Conservation (phyloP, 2,888 invertebrate species). For the Cordylochernes scorpioides region DNA sequence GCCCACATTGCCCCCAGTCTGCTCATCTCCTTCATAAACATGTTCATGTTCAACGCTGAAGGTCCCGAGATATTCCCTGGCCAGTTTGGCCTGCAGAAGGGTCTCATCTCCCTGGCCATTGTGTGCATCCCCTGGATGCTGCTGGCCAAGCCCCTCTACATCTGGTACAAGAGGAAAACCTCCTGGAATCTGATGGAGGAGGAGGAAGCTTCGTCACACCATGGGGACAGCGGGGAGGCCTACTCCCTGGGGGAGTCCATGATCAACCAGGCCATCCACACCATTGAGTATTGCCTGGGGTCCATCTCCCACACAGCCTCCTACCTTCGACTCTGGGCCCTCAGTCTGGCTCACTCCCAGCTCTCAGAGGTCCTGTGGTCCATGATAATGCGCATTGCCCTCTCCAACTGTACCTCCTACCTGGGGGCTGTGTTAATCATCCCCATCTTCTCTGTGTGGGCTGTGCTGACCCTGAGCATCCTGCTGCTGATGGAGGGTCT, state of each 20-base stretch:
- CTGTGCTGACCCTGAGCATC: constrained; percentile 68
- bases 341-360: constrained; percentile 88
- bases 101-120: constrained; percentile 51
- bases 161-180: too few species aligned
- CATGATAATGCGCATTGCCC: constrained; percentile 48
- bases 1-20: constrained; percentile 71
- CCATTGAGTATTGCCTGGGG: constrained; percentile 90
- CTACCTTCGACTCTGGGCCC: constrained; percentile 90
- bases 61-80: too few species aligned
- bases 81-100: constrained; percentile 42
- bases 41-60: constrained; percentile 89
- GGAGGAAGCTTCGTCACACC: too few species aligned
- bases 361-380: constrained; percentile 59
- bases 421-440: constrained; percentile 52
- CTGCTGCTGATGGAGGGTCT: constrained; percentile 96
- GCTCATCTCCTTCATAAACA: constrained; percentile 90
- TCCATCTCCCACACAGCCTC: constrained; percentile 96
- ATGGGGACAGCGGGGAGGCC: constrained; percentile 33
- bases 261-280: constrained; percentile 78
- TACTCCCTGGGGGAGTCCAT: constrained; percentile 54
- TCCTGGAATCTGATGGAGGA: too few species aligned
- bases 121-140: constrained; percentile 79
- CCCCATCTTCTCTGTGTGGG: constrained; percentile 73
- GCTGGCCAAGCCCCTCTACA: constrained; percentile 79
- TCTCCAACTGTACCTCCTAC: constrained; percentile 38